Conservation (phyloP, 2,113 vertebrate species). For the Formicarius rufipectus region DNA sequence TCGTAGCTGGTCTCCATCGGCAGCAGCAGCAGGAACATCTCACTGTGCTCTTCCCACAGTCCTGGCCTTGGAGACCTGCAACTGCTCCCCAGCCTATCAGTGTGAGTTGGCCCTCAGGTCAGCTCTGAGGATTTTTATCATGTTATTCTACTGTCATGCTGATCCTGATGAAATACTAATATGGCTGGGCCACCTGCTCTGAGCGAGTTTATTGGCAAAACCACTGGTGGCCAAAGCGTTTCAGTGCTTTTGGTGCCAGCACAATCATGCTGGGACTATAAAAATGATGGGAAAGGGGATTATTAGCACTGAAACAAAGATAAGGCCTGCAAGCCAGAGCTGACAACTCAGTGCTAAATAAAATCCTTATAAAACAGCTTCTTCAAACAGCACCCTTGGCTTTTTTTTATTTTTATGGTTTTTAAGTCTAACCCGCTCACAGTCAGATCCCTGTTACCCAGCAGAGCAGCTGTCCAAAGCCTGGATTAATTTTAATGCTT, state of each 20-base stretch:
- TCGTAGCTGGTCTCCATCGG: fast-evolving
- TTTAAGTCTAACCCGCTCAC: not conserved
- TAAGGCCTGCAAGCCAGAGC: not conserved
- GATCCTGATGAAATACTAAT: slow-evolving; percentile 7
- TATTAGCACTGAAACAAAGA: slow-evolving; percentile 6
- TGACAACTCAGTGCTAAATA: not conserved
- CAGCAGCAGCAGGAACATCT: not conserved
- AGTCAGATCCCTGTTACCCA: not conserved
- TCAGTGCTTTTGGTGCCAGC: not conserved
- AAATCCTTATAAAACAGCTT: not conserved
- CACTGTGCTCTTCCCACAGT: fast-evolving
- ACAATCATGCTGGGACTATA: not conserved
- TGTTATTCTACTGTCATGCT: not conserved
- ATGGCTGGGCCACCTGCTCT: not conserved
- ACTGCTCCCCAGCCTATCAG: not conserved
- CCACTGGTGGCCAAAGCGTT: not conserved
- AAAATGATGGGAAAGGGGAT: not conserved
- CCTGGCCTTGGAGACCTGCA: not conserved
- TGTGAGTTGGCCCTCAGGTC: not conserved
- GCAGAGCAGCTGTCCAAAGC: not conserved
- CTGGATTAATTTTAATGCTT: not conserved
- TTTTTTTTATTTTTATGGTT: not conserved
- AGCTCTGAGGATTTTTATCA: not conserved
- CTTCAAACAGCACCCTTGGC: not conserved
- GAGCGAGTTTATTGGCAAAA: not conserved